phyloP scores from a whole-genome alignment of 2,888 invertebrate species.

The Xestia rhomboidea region DNA sequence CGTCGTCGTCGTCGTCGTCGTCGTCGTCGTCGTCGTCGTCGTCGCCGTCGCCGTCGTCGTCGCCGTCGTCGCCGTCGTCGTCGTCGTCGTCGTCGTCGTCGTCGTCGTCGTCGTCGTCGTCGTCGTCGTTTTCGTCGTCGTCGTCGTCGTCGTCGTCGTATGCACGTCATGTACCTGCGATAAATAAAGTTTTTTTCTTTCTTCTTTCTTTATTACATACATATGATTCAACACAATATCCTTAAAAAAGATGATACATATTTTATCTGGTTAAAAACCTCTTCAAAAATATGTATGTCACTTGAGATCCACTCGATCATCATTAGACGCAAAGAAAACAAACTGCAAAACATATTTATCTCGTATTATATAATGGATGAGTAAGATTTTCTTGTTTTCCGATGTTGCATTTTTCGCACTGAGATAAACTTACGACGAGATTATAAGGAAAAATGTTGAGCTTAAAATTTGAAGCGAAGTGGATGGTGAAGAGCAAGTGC shows the following conservation, averaged over 20 bases:
- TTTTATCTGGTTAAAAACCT: background rate
- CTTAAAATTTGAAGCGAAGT: constrained; percentile 15
- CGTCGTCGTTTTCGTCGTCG: too few relatives aligned
- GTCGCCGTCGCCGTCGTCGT: too few relatives aligned
- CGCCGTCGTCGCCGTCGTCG: too few relatives aligned
- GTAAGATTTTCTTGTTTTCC: constrained; percentile 26
- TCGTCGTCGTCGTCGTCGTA: too few relatives aligned
- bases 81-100: too few relatives aligned
- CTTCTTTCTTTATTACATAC: too few relatives aligned
- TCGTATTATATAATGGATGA: constrained; percentile 25
- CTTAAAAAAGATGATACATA: background rate
- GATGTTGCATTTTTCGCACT: constrained; percentile 24
- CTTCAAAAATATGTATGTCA: constrained; percentile 14
- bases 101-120: too few relatives aligned
- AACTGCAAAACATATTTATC: constrained; percentile 26
- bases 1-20: too few relatives aligned
- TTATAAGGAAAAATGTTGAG: constrained; percentile 25
- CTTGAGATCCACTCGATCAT: constrained; percentile 21
- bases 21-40: too few relatives aligned
- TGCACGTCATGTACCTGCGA: too few relatives aligned
- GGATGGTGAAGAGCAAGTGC: constrained; percentile 13
- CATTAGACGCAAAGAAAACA: constrained; percentile 24
- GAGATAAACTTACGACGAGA: constrained; percentile 17
- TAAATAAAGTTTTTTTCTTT: too few relatives aligned
- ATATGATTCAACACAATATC: background rate